Base-by-base conservation (phyloP, 1,140 invertebrate genomes). In the Philaenus spumarius region DNA sequence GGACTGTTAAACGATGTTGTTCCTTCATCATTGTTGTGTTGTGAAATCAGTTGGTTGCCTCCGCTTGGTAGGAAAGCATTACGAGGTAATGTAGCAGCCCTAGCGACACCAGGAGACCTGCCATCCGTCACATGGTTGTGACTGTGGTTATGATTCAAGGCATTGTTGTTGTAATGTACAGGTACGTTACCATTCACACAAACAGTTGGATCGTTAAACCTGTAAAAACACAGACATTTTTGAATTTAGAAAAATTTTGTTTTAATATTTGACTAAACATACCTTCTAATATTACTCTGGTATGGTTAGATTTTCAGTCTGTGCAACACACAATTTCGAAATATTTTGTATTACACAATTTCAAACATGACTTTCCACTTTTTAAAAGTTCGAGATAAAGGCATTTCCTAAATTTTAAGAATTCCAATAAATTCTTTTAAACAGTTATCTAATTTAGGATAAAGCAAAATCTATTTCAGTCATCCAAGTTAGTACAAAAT, bases 1-100 rank as follows among this genome's bases (percentile, higher is more conserved):
- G 62, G 81, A 78, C 42, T 77, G 73, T 58, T 75, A 75, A 63
- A 74, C 66, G 46, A 70, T 71, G 55, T 75, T 70, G 55, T 71
- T 71, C 43, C 71, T 68, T 2, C 69, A 61, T 0, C 56, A 68
- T 17, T 70, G 67, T 0, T 6, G 22, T 52, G 55, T 75, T 77
- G 62, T 15, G 46, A 20, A n/a, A 23, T 14, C 12, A 37, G 37
- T 26, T 43, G 42, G 55, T 46, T 56, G 40, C 55, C 42, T 46
- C 67, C 75, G 66, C 61, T 73, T 63, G 78, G 73, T 46, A 80
- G 67, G 62, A 83, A 85, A 40, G 83, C 81, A 63, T 86, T 87
- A 42, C 85, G 77, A 0, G 86, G 85, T 24, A 87, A 66, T 7
- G 86, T 88, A 1, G 84, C 80, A 1, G 85, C 84, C 26, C 83